Base-by-base conservation (phyloP, 2,888 invertebrate genomes). In the Micropterix aruncella region DNA sequence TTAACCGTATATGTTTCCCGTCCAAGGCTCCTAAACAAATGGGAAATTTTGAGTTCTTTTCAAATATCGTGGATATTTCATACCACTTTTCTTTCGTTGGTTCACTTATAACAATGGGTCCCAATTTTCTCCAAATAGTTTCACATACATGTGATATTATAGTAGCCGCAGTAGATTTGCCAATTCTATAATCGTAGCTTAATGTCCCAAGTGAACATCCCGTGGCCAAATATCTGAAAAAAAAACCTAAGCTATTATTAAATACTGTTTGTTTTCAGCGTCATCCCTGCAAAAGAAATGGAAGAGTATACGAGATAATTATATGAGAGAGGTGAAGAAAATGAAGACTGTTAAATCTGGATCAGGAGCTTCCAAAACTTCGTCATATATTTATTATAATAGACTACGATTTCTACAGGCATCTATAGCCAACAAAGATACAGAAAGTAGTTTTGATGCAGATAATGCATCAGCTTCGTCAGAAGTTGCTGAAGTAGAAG, bases 1-100 rank as follows among this genome's bases (percentile, higher is more conserved):
- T 51, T 47, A 53, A 44, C 41, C 51, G 41, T 44, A 52, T 48
- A 48, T 53, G 51, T 46, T 53, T 53, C 19, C 50, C 51, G 46
- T 52, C 52, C 42, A 53, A 43, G 38, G 51, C 50, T 41, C 52
- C 50, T 36, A 52, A 42, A 47, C 48, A 50, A 50, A 52, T 44
- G 39, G 52, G 51, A 50, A 52, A 51, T 19, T 51, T 49, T 43
- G 52, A 43, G 40, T 47, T 46, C 43, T 48, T 46, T 47, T 47
- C 43, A 52, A 50, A 52, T 47, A 42, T 43, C 44, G 38, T 43
- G 36, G 51, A 45, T 48, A 51, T 50, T 48, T 51, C 47, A 45
- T 42, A 42, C 52, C 50, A 51, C 45, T 48, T 50, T 46, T 50
- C 48, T 47, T 47, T 48, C 41, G 48, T 48, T 47, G 47, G 47